Conservation (phyloP, 2,888 invertebrate genomes). For the Eudasyphora cyanicolor region DNA sequence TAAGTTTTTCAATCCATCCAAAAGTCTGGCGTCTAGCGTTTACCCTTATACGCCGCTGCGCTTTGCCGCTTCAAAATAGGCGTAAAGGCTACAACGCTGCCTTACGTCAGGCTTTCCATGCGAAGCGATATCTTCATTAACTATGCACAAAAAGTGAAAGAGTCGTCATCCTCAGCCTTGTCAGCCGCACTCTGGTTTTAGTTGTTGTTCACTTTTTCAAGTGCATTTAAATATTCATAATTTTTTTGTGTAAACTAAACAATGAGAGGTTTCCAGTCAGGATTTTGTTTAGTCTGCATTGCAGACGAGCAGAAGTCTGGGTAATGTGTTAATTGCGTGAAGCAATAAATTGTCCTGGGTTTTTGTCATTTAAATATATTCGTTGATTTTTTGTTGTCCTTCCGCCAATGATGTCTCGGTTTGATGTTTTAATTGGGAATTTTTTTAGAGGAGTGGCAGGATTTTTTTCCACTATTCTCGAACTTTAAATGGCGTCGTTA, state of each 20-base stretch:
- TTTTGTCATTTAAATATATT: slow-evolving; percentile 36
- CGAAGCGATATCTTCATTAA: slow-evolving; percentile 57
- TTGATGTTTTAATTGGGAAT: slow-evolving; percentile 48
- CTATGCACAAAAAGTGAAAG: slow-evolving; percentile 38
- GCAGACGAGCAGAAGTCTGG: slow-evolving; percentile 64
- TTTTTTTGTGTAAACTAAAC: slow-evolving; percentile 39
- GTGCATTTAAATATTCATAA: slow-evolving; percentile 61
- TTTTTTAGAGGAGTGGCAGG: neutral
- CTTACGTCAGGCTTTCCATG: slow-evolving; percentile 44
- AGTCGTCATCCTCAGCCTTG: neutral
- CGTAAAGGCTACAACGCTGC: slow-evolving; percentile 23
- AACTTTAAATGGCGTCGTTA: neutral
- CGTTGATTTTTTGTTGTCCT: neutral
- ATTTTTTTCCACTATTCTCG: no score
- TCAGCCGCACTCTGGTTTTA: slow-evolving; percentile 18
- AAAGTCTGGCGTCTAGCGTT: neutral
- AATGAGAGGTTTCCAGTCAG: neutral
- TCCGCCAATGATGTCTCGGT: neutral
- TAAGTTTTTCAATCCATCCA: slow-evolving; percentile 8
- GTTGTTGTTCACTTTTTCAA: slow-evolving; percentile 47
- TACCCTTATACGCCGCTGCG: neutral
- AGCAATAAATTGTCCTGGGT: slow-evolving; percentile 70
- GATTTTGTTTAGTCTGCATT: slow-evolving; percentile 5
- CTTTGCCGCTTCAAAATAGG: neutral
- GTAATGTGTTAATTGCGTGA: slow-evolving; percentile 77